phyloP scores from a whole-genome alignment of 37 sponge, comb jelly and placozoan genomes.

The Chondrilla cf. caribensis region DNA sequence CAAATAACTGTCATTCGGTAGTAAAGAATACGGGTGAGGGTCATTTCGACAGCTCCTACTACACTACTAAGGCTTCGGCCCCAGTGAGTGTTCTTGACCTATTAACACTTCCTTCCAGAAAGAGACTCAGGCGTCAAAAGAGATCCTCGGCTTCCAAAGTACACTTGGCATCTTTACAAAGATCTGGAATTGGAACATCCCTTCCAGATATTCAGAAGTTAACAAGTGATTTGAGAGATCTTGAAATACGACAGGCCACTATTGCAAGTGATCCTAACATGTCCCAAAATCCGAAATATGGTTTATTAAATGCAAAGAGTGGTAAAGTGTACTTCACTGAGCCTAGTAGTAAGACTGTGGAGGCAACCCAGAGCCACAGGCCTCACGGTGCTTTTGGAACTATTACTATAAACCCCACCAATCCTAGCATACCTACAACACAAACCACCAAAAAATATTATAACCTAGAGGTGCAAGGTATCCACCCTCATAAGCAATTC shows the following conservation, averaged over 20 bases:
- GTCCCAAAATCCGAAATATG: no score
- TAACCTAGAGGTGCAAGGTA: conserved; percentile 3
- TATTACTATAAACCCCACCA: background rate
- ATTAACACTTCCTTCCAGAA: conserved; percentile 4
- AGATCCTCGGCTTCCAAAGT: background rate
- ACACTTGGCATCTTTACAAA: no score
- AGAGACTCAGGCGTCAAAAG: background rate
- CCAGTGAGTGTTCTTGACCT: conserved; percentile 1
- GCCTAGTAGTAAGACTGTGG: no score
- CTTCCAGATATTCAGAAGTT: no score
- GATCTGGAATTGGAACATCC: no score
- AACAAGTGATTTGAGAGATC: no score
- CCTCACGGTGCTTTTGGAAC: conserved; percentile 1
- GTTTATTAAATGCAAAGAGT: no score
- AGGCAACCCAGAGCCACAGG: no score
- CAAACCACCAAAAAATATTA: background rate
- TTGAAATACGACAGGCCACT: no score
- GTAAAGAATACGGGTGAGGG: background rate
- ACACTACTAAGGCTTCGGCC: background rate
- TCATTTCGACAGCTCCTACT: no score
- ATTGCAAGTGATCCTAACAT: no score
- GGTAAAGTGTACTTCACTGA: no score
- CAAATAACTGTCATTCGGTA: background rate
- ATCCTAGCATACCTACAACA: background rate
- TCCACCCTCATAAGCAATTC: background rate